phyloP scores from a whole-genome alignment of 2,113 vertebrate genomes.

The Sardina pilchardus region DNA sequence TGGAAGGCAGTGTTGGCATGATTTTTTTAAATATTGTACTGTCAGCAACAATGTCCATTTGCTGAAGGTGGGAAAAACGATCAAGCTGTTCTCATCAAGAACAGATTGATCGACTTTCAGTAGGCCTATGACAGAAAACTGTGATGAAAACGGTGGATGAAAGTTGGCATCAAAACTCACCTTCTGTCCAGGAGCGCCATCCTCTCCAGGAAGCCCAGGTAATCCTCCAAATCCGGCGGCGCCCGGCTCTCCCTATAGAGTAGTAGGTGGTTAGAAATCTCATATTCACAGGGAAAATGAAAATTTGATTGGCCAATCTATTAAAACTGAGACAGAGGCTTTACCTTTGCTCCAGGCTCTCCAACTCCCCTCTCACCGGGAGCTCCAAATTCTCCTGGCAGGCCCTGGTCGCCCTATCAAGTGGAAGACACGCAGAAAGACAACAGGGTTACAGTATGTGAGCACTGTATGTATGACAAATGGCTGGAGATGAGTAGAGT shows the following conservation, averaged over 20 bases:
- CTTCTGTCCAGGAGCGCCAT: conserved; percentile 84
- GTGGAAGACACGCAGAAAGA: neutral
- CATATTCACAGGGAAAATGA: neutral
- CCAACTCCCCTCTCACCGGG: conserved; percentile 78
- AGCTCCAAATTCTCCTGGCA: conserved; percentile 81
- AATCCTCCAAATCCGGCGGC: conserved; percentile 76
- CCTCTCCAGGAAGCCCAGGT: conserved; percentile 83
- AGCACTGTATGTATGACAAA: neutral
- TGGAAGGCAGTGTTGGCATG: neutral
- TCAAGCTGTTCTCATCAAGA: neutral
- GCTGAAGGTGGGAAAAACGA: neutral
- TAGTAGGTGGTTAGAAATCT: neutral
- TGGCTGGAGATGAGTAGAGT: neutral
- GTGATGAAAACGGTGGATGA: neutral
- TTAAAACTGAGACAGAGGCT: neutral
- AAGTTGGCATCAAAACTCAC: conserved; percentile 50
- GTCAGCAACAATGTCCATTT: no score
- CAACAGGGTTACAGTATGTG: neutral
- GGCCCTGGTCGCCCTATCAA: conserved; percentile 78
- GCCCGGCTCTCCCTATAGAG: conserved; percentile 78
- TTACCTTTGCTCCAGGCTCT: conserved; percentile 79
- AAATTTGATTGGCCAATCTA: neutral
- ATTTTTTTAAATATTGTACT: neutral
- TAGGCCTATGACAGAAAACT: neutral
- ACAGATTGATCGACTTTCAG: neutral